phyloP scores from a whole-genome alignment of 2,113 vertebrate species.

The Aegotheles bennettii region DNA sequence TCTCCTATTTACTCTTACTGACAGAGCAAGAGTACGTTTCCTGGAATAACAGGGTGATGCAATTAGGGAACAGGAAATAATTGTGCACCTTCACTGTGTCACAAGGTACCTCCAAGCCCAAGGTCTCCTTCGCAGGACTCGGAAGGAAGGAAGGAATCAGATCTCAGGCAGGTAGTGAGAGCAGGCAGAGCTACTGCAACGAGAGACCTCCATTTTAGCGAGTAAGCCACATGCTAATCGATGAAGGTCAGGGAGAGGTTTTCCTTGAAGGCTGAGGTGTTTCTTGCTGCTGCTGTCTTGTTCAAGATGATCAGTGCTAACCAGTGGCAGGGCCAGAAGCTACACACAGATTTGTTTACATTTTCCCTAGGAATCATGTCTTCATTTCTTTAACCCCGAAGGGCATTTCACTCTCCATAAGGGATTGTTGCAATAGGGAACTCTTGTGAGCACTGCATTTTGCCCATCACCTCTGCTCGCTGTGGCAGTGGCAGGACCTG shows the following conservation, averaged over 20 bases:
- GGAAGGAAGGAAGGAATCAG: neutral
- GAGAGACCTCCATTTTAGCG: conserved; percentile 8
- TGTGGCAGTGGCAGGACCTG: neutral
- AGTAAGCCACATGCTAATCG: neutral
- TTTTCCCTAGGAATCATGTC: neutral
- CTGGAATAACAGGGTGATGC: conserved; percentile 32
- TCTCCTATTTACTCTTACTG: conserved; percentile 42
- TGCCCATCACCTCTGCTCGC: neutral
- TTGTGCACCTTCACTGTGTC: conserved; percentile 6
- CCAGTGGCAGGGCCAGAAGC: neutral
- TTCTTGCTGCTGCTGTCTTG: neutral
- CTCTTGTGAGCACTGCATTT: neutral
- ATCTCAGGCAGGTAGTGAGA: neutral
- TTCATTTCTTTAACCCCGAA: neutral
- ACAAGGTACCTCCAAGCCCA: neutral
- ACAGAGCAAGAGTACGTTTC: conserved; percentile 43
- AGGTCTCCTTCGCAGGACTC: neutral
- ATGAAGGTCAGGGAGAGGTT: conserved; percentile 39
- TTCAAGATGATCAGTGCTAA: conserved; percentile 13
- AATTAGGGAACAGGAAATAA: conserved; percentile 54
- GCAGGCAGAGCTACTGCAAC: neutral
- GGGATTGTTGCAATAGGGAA: neutral
- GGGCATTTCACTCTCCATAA: neutral
- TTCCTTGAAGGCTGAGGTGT: conserved; percentile 46
- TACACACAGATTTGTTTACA: neutral